These are phyloP conservation scores for Drosophila testacea DNA, from an alignment of 2,888 invertebrate species.

Conservation along the genomic window DNA sequence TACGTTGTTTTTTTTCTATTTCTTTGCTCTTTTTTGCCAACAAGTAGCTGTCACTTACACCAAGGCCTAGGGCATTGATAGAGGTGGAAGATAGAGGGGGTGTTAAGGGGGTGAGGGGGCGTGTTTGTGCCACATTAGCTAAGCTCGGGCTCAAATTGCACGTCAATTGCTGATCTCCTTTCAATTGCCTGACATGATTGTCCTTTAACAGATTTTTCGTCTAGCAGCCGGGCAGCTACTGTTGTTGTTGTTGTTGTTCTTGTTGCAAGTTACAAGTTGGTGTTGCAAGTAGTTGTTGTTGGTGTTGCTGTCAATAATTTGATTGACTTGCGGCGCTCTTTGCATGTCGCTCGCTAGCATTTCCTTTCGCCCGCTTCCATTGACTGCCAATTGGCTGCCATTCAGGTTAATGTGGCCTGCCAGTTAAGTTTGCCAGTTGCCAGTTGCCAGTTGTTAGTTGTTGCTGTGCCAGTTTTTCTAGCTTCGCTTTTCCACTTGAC, in stretches of 20 bases:
- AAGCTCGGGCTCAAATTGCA: conserved; percentile 43
- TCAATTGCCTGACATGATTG: conserved; percentile 72
- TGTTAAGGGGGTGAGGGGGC: neutral
- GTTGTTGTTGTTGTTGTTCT: conserved; percentile 18
- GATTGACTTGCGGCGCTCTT: conserved; percentile 77
- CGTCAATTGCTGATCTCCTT: conserved; percentile 43
- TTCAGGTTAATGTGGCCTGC: conserved; percentile 74
- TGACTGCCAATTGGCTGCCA: conserved; percentile 68
- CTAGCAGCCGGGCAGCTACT: conserved; percentile 49
- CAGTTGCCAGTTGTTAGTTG: conserved; percentile 25
- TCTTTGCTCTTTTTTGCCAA: conserved; percentile 9
- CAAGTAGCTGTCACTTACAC: conserved; percentile 66
- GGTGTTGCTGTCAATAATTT: conserved; percentile 69
- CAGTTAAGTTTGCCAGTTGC: conserved; percentile 35
- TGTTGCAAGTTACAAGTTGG: conserved; percentile 11
- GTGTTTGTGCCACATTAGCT: conserved; percentile 62
- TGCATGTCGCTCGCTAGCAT: conserved; percentile 59
- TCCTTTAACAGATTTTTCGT: conserved; percentile 71
- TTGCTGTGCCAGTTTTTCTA: conserved; percentile 69
- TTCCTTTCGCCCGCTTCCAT: conserved; percentile 61
- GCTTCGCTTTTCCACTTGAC: conserved; percentile 16
- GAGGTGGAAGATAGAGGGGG: neutral
- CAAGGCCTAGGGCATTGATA: conserved; percentile 26
- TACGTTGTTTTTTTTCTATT: neutral
- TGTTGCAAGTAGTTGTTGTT: conserved; percentile 15